Evolutionary conservation across 2,888 invertebrate genomes (phyloP), one percentile per base, ranked within the genome.

Genomic region (Orchestes rusci): DNA sequence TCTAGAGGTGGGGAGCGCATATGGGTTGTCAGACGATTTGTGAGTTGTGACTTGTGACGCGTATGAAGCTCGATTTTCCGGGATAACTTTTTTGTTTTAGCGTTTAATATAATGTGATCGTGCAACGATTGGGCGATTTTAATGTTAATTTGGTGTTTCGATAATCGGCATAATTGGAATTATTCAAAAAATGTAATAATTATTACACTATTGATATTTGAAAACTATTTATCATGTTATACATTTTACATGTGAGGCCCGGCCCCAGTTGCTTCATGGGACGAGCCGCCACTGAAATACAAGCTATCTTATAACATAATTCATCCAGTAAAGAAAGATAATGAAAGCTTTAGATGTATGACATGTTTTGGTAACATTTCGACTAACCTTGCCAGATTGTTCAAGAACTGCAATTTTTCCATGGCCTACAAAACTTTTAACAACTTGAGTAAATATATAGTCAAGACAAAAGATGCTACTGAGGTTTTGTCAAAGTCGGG

Each of bases 211-310:
- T 30, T 30, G 12, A 10, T 30, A 10, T 13, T 7, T 7, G 5
- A 30, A 10, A 30, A 30, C 12, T 5, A 10, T 30, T 10, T 12
- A 30, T 30, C 4, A 10, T 5, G 12, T 30, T 30, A 13, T 5
- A 30, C 7, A 10, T 30, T 30, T 30, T 30, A 30, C 30, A 30
- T 5, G 8, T 30, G 8, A 30, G 30, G 30, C 12, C 30, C 30
- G 35, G 35, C 35, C 19, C 19, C 35, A 35, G 16, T 8, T 35
- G 35, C 35, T 16, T 35, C 19, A 35, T 35, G 13, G 18, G 16
- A 35, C 35, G 5, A 16, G 16, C 16, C 35, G 35, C 35, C 35
- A 35, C 19, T 35, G n/a, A n/a, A n/a, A n/a, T n/a, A n/a, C n/a
- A n/a, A n/a, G n/a, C n/a, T n/a, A n/a, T n/a, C n/a, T n/a, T n/a